Conservation (phyloP, 1,140 invertebrate genomes). For the Steinernema khuongi region DNA sequence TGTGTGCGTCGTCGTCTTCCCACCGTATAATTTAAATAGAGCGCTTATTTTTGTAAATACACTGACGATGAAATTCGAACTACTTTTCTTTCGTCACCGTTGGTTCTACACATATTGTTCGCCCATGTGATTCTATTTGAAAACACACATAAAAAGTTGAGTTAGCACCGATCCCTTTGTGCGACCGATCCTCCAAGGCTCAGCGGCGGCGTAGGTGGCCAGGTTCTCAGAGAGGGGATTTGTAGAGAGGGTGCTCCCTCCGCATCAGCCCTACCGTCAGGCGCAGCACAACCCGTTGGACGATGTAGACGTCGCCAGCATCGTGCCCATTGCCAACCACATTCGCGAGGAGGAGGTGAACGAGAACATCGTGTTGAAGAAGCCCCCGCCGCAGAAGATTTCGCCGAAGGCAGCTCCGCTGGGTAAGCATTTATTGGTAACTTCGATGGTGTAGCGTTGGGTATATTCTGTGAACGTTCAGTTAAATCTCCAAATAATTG, state of each 20-base stretch:
- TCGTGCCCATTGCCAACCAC: not conserved
- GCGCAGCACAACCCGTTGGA: not conserved
- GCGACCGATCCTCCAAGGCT: not conserved
- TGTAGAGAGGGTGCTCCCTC: not conserved
- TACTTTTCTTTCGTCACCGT: constrained; percentile 15
- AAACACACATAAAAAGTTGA: constrained; percentile 6
- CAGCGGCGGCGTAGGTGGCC: no score
- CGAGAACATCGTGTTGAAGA: not conserved
- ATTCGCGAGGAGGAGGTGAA: not conserved
- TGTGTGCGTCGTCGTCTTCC: constrained; percentile 9
- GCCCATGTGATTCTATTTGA: no score
- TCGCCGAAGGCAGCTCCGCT: not conserved
- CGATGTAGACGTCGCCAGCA: not conserved
- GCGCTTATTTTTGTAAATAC: not conserved
- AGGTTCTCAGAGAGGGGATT: not conserved
- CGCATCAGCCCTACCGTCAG: not conserved
- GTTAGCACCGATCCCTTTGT: constrained; percentile 1
- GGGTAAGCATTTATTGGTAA: no score
- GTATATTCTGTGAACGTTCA: no score
- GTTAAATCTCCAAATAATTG: no score
- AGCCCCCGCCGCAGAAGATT: not conserved
- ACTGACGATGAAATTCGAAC: not conserved
- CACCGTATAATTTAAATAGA: constrained; percentile 18
- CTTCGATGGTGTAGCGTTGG: no score
- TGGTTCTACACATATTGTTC: no score